Percentiles rank a stretch among this genome's conserved stretches.
Evolutionary conservation across 2,113 vertebrate species (phyloP).

Genomic region (Periophthalmus modestus): DNA sequence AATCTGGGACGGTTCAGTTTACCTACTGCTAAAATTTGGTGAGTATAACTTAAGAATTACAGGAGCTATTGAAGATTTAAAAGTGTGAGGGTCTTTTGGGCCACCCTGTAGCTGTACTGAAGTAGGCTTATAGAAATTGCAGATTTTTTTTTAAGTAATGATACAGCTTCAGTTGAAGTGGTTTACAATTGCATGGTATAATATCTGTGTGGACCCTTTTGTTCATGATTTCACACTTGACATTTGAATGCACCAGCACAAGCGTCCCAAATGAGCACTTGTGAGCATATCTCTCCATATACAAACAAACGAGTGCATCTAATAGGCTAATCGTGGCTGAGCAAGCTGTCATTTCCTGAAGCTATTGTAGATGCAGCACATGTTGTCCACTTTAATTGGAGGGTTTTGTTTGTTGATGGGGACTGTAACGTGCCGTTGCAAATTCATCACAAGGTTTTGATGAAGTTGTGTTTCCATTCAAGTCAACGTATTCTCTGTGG

Average conservation of each 20-base stretch:
- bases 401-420: slow-evolving; percentile 5
- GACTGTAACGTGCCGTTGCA: neutral
- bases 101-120: no score
- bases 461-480: neutral
- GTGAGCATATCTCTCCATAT: neutral
- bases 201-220: neutral
- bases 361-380: slow-evolving; percentile 2
- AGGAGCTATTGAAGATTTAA: no score
- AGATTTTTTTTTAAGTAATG: neutral
- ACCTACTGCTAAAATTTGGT: no score
- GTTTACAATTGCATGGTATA: neutral
- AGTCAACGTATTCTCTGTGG: neutral
- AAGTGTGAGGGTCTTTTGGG: no score
- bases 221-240: neutral
- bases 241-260: neutral
- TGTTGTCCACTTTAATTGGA: slow-evolving; percentile 4
- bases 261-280: slow-evolving; percentile 1
- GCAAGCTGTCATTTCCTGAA: neutral
- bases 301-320: slow-evolving; percentile 4
- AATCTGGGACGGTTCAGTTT: no score
- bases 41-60: no score
- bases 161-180: neutral
- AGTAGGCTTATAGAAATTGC: no score
- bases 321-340: slow-evolving; percentile 3
- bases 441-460: slow-evolving; percentile 4